Evolutionary conservation across 2,113 vertebrate species (phyloP).

Genomic region (Grammomys surdaster): DNA sequence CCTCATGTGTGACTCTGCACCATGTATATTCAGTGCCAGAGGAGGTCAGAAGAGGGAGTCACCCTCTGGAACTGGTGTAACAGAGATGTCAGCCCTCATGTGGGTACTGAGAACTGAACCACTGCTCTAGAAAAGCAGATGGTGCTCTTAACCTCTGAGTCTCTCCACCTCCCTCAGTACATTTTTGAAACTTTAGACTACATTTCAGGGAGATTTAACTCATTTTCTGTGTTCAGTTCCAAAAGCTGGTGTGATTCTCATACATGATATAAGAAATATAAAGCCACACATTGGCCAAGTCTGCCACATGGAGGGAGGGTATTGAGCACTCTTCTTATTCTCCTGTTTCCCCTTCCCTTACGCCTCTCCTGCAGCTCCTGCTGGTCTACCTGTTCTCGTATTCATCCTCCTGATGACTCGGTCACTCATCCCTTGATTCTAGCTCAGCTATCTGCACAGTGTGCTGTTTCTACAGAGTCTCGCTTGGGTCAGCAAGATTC

Average conservation of each 20-base stretch:
- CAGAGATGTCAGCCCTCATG: neutral
- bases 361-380: neutral
- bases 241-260: neutral
- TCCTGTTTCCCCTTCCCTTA: neutral
- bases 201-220: neutral
- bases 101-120: neutral
- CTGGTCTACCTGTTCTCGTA: neutral
- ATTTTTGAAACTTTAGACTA: neutral
- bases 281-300: accelerated
- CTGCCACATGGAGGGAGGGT: neutral
- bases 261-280: neutral
- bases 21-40: neutral
- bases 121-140: neutral
- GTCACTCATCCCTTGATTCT: accelerated
- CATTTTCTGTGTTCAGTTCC: neutral
- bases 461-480: neutral
- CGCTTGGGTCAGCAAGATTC: neutral
- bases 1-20: neutral
- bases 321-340: accelerated
- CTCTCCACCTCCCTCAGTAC: neutral
- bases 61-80: neutral
- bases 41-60: neutral
- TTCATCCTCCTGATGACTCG: too few relatives aligned
- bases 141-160: neutral
- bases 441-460: neutral